phyloP scores from a whole-genome alignment of 2,888 invertebrate species.

The Hyles lineata region DNA sequence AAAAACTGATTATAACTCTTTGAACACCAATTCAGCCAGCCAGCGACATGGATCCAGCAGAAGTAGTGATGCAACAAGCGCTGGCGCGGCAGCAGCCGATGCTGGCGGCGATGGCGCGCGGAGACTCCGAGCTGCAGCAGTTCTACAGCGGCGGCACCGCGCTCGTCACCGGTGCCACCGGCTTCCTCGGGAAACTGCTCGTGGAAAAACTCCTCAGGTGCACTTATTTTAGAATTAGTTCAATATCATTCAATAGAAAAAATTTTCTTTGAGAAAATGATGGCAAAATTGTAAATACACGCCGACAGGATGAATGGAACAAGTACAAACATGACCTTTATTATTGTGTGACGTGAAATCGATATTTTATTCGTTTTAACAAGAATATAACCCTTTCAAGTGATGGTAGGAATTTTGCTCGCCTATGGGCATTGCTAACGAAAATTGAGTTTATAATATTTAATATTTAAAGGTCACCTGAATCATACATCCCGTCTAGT shows the following conservation, averaged over 20 bases:
- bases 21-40: not conserved
- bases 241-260: conserved; percentile 27
- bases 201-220: conserved; percentile 72
- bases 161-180: conserved; percentile 93
- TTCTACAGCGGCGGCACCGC: conserved; percentile 61
- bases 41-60: conserved; percentile 13
- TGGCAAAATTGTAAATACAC: no score
- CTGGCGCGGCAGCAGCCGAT: conserved; percentile 25
- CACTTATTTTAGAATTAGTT: conserved; percentile 3
- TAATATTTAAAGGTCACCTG: no score
- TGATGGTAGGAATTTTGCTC: no score
- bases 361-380: no score
- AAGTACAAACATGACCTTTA: no score
- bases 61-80: conserved; percentile 25
- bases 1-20: not conserved
- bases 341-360: no score
- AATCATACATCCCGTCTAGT: no score
- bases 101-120: conserved; percentile 21
- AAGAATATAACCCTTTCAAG: no score
- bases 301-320: no score
- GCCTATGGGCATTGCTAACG: no score
- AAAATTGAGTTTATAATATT: no score
- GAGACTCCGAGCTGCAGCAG: conserved; percentile 36
- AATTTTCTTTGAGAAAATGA: no score
- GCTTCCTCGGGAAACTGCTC: conserved; percentile 95